Evolutionary conservation across 2,113 vertebrate genomes (phyloP).

Genomic region (Tetraodon nigroviridis): DNA sequence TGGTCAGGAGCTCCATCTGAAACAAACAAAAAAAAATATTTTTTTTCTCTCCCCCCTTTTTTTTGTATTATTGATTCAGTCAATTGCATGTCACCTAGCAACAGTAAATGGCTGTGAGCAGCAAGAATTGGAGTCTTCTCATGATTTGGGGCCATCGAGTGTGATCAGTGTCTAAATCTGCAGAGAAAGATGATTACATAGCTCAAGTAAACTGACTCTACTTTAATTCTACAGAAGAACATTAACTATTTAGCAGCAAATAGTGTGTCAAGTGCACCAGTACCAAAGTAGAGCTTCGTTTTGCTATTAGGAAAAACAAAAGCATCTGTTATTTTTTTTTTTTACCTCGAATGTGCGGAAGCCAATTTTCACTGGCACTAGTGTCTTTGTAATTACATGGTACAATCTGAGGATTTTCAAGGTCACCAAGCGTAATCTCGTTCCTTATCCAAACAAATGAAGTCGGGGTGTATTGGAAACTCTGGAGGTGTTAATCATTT

Average conservation of each 20-base stretch:
- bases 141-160: slow-evolving; percentile 7
- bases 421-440: not conserved
- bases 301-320: too few species aligned
- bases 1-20: not conserved
- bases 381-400: not conserved
- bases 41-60: not conserved
- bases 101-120: slow-evolving; percentile 1
- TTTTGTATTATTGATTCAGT: slow-evolving; percentile 2
- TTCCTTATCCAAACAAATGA: not conserved
- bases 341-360: too few species aligned
- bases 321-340: too few species aligned
- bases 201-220: not conserved
- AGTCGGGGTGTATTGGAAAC: too few species aligned
- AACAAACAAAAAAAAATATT: not conserved
- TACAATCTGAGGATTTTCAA: not conserved
- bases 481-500: too few species aligned
- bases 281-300: slow-evolving; percentile 4
- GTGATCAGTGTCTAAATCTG: slow-evolving; percentile 22
- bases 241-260: not conserved
- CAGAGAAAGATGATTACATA: not conserved
- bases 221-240: not conserved
- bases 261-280: slow-evolving; percentile 6
- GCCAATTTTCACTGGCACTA: not conserved
- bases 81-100: slow-evolving; percentile 13
- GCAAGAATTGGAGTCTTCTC: not conserved